Conservation (phyloP, 2,888 invertebrate genomes). For the Pristionchus arcanus region DNA sequence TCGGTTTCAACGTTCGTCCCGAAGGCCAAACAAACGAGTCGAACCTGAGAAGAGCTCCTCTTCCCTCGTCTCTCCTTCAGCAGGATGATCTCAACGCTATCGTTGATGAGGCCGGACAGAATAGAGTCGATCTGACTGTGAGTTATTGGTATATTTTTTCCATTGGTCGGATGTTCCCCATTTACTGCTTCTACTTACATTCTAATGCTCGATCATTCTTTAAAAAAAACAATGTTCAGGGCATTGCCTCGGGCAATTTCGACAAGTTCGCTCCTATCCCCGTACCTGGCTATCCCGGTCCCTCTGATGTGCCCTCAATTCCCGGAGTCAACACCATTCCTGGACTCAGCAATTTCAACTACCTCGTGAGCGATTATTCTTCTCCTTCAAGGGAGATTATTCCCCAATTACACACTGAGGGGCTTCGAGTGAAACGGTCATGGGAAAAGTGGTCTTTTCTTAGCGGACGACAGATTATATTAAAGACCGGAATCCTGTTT, state of each 20-base stretch:
- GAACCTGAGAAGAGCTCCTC: conserved; percentile 57
- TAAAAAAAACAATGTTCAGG: conserved; percentile 51
- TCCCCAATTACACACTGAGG: not conserved
- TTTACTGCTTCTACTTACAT: too few relatives aligned
- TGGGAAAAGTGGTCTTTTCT: not conserved
- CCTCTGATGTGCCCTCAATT: conserved; percentile 77
- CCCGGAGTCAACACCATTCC: conserved; percentile 80
- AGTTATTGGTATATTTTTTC: not conserved
- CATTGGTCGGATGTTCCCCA: too few relatives aligned
- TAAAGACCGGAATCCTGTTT: not conserved
- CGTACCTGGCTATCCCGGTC: conserved; percentile 77
- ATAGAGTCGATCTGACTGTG: conserved; percentile 72
- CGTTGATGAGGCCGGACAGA: conserved; percentile 73
- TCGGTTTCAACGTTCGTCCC: conserved; percentile 68
- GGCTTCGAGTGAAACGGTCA: not conserved
- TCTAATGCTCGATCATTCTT: too few relatives aligned
- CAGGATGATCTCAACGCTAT: conserved; percentile 75
- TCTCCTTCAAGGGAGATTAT: too few relatives aligned
- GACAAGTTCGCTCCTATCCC: conserved; percentile 79
- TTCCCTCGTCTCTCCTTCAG: conserved; percentile 64
- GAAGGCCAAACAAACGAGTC: conserved; percentile 39
- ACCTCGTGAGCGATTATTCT: conserved; percentile 67
- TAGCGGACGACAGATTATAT: not conserved
- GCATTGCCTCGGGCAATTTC: conserved; percentile 72
- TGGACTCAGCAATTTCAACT: conserved; percentile 79